phyloP scores from a whole-genome alignment of 37 sponge, comb jelly and placozoan species.

The Aphrocallistes beatrix region DNA sequence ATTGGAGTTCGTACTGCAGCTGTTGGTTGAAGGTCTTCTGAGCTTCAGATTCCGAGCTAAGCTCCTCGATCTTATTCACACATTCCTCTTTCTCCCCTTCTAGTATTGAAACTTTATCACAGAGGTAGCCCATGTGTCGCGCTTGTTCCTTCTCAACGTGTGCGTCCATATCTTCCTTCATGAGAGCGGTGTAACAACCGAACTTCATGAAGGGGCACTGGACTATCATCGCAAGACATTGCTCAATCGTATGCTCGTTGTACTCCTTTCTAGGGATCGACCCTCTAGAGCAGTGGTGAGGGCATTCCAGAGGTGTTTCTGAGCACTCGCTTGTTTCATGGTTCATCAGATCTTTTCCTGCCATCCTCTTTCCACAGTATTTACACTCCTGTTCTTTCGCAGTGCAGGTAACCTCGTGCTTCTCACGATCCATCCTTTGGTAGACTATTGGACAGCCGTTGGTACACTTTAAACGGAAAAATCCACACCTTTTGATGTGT shows the following conservation, averaged over 20 bases:
- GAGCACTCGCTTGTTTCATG: background rate
- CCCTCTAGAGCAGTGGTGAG: background rate
- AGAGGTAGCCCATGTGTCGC: background rate
- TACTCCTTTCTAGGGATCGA: background rate
- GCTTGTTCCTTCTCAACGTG: background rate
- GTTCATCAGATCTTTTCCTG: background rate
- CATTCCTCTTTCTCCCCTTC: background rate
- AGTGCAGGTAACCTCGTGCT: background rate
- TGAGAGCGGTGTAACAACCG: background rate
- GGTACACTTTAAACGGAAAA: background rate
- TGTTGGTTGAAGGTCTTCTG: slow-evolving; percentile 1
- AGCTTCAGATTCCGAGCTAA: background rate
- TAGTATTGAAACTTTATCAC: background rate
- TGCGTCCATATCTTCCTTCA: background rate
- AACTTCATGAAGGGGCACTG: background rate
- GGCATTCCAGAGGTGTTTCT: background rate
- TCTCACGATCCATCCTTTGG: background rate
- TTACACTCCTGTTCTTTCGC: background rate
- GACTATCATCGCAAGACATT: background rate
- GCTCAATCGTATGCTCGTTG: background rate
- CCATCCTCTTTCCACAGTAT: background rate
- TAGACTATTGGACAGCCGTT: slow-evolving; percentile 6
- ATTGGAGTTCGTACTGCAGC: background rate
- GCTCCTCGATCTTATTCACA: background rate
- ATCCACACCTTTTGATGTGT: background rate